Base-by-base conservation (phyloP, 2,113 vertebrate genomes). In the Morone chrysops region DNA sequence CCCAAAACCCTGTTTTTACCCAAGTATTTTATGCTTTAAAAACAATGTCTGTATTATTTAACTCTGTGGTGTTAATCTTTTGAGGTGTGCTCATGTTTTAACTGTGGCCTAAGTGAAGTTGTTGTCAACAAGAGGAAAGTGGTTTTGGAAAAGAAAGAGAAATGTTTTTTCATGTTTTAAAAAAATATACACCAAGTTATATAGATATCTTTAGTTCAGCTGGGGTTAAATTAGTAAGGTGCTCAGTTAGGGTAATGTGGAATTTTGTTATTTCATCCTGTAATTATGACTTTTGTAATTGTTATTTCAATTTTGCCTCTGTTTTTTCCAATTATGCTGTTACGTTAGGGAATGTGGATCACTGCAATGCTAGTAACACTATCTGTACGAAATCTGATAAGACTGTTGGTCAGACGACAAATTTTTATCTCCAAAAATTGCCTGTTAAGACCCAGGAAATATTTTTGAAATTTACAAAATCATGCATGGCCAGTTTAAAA, bases 21-120 rank as follows among this genome's bases (percentile, higher is more conserved):
- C 80, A 75, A 70, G 65, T 83, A 38, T 77, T 85, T 80, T 69
- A 43, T 13, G 62, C 56, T 68, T 85, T 62, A 2, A 22, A 6
- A 59, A 72, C 45, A 0, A 7, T 68, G 36, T 75, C 2, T 75
- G 8, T 75, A 4, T 47, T 80, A 66, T 85, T 79, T 79, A 78
- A 79, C 38, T 51, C 9, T 66, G 67, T 56, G 25, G 70, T 67
- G 18, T 85, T 77, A 10, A 59, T 76, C 63, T 72, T 79, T 85
- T 63, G 9, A 22, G 31, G 73, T 72, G 51, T 72, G 53, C 62
- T 84, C 11, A n/a, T 56, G 11, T 68, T 66, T 70, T 53, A 38
- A 77, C 40, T 73, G 71, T 75, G 47, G 57, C 71, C 36, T 5
- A 66, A 25, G n/a, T 78, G 51, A 83, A 48, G 48, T 75, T 31